Evolutionary conservation across 1,140 invertebrate species (phyloP).

Genomic region (Caerostris extrusa): DNA sequence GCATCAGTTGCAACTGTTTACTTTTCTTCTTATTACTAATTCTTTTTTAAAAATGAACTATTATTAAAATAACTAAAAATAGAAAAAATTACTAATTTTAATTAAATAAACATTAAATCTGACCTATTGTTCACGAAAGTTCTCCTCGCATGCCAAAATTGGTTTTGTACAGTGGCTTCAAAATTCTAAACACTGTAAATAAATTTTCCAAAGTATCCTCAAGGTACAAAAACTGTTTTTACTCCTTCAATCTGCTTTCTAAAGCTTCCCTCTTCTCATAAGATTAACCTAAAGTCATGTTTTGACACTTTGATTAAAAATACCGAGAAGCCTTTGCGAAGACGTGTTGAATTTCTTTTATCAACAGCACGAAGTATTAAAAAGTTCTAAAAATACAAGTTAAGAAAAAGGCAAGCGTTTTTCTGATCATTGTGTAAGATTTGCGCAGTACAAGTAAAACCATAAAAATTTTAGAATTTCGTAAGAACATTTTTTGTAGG

Average conservation of each 20-base stretch:
- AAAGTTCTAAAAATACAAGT: not conserved
- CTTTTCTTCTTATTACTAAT: too few species aligned
- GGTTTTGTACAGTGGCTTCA: not conserved
- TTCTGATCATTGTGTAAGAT: not conserved
- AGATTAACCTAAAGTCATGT: conserved; percentile 4
- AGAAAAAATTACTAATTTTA: too few species aligned
- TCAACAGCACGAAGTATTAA: not conserved
- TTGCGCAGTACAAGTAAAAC: too few species aligned
- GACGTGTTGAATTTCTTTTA: not conserved
- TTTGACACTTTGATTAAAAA: conserved; percentile 52
- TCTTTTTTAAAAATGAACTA: too few species aligned
- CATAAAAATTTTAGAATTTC: too few species aligned
- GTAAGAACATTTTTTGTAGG: too few species aligned
- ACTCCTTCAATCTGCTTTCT: conserved; percentile 8
- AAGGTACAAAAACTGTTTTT: not conserved
- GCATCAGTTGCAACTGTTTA: too few species aligned
- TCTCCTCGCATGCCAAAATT: too few species aligned
- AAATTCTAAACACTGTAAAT: not conserved
- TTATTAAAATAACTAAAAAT: too few species aligned
- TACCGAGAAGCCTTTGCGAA: not conserved
- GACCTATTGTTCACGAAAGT: too few species aligned
- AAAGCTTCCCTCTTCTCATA: not conserved
- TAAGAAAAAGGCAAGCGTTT: not conserved
- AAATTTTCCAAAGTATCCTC: not conserved
- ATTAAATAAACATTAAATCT: too few species aligned